Evolutionary conservation across 2,888 invertebrate genomes (phyloP), one percentile per base, ranked within the genome.

Genomic region (Formica aserva): DNA sequence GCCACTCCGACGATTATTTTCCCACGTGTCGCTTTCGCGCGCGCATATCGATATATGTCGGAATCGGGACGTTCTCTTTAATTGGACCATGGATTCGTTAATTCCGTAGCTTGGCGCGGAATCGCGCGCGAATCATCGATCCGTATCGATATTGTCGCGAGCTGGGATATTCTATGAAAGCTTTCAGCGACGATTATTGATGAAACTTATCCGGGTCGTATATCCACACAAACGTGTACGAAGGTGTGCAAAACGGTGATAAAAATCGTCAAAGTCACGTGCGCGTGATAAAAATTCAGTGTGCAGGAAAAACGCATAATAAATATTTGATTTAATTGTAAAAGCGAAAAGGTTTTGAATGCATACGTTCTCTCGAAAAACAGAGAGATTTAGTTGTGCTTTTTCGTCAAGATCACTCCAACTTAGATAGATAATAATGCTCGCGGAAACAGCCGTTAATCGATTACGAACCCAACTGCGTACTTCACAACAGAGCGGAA

Each of bases 1-100:
- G 62, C 86, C 84, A 69, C 71, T 85, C 52, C 86, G 85, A 90
- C 90, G 83, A 89, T 90, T 83, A 82, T 89, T 83, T 65, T 57
- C 15, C 52, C 52, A 15, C 63, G 45, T 38, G 63, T 48, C 60
- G 26, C 18, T 22, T 11, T 11, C 35, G 22, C 26, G 18, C n/a
- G 48, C 66, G 22, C 41, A 35, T 67, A 80, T 55, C 29, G 63
- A 22, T 48, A 5, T 45, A 67, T 32, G 32, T 78, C 18, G 35
- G 1, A 55, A 48, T 48, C 62, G 52, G 55, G 26, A 71, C 22
- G 29, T 38, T 26, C 18, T 38, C 66, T n/a, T 52, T 76, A 66
- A 76, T 76, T 76, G 26, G 52, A 66, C 18, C n/a, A 29, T 41
- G 18, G 22, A 60, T 60, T 71, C 72, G 78, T 78, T 72, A 78